These are phyloP conservation scores for Cephalotes varians DNA, from an alignment of 2,888 invertebrate species.

Conservation along the genomic window DNA sequence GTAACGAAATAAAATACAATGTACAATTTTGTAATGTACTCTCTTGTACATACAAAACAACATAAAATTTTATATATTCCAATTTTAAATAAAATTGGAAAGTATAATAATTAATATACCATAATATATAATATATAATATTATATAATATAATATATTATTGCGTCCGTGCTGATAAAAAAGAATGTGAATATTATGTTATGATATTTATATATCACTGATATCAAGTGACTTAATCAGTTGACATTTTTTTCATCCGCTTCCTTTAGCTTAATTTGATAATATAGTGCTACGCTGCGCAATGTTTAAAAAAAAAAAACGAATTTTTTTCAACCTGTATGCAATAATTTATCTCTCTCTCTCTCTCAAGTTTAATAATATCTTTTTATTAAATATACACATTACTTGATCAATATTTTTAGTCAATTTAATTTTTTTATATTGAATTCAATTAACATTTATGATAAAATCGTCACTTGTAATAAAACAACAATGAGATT, in stretches of 20 bases:
- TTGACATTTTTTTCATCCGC: background rate
- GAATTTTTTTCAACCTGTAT: background rate
- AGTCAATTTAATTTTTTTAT: background rate
- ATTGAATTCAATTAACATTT: background rate
- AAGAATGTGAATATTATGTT: background rate
- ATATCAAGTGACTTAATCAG: background rate
- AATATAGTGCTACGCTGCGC: background rate
- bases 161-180: background rate
- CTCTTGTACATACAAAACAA: background rate
- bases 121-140: no score
- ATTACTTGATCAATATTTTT: background rate
- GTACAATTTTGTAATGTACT: background rate
- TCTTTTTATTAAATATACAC: background rate
- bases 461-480: background rate
- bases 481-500: background rate
- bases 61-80: background rate
- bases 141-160: no score
- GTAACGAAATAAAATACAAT: background rate
- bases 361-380: background rate
- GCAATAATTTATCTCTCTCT: background rate
- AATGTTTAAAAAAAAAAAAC: background rate
- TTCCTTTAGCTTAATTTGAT: background rate
- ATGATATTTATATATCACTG: background rate
- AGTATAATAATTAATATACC: background rate
- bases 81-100: conserved; percentile 1